Conservation (phyloP, 2,113 vertebrate genomes). For the Melanerpes formicivorus region DNA sequence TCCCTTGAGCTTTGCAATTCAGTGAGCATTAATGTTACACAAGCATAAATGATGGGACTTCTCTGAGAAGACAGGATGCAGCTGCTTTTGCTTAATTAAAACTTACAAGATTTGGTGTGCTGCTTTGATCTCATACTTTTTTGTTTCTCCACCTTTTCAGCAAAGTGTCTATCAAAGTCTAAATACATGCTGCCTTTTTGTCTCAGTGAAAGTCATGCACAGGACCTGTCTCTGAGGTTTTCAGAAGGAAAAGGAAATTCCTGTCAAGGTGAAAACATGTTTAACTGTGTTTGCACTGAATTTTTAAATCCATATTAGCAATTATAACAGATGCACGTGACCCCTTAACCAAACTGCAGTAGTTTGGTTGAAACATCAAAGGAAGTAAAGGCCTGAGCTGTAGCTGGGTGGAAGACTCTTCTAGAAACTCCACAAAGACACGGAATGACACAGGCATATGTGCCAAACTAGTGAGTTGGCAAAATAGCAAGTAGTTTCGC, state of each 20-base stretch:
- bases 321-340: neutral
- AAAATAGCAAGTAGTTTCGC: neutral
- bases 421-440: neutral
- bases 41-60: conserved; percentile 39
- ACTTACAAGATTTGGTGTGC: conserved; percentile 44
- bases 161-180: conserved; percentile 29
- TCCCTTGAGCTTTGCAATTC: conserved; percentile 67
- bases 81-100: conserved; percentile 65
- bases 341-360: neutral
- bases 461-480: neutral
- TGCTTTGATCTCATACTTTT: conserved; percentile 35
- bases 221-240: neutral
- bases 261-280: neutral
- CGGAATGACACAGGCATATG: neutral
- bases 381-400: too few relatives aligned
- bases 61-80: conserved; percentile 46
- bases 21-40: conserved; percentile 60
- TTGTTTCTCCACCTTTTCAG: conserved; percentile 18
- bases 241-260: neutral
- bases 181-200: neutral
- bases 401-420: too few relatives aligned
- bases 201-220: neutral
- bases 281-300: neutral
- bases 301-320: neutral
- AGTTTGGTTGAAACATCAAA: neutral